A percentile compares a stretch with the other conserved stretches of the same genome.
Evolutionary conservation across 1,140 invertebrate species (phyloP).

Genomic region (Schlechtendalia chinensis): DNA sequence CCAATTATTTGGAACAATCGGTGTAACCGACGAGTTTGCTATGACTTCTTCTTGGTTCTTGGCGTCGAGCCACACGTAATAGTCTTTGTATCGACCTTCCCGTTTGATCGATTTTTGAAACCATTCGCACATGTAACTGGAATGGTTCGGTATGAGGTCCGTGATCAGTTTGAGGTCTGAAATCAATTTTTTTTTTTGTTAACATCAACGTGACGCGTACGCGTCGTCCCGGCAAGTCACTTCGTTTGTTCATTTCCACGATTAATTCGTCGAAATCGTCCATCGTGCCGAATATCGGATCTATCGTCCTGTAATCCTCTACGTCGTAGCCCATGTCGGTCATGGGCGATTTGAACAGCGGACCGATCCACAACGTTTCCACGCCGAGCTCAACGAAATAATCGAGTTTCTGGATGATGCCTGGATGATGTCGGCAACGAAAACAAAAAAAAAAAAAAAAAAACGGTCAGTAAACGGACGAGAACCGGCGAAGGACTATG

Average conservation of each 20-base stretch:
- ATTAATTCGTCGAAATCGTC: constrained; percentile 27
- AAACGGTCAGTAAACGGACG: no score
- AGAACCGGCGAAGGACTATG: no score
- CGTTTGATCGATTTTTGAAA: constrained; percentile 65
- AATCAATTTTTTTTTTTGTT: constrained; percentile 27
- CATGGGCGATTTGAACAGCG: constrained; percentile 58
- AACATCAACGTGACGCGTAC: neutral
- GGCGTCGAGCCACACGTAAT: constrained; percentile 70
- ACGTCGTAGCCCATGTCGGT: constrained; percentile 74
- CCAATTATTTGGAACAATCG: constrained; percentile 63
- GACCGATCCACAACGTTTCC: constrained; percentile 52
- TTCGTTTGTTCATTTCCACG: neutral
- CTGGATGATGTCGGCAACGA: neutral
- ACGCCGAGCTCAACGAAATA: constrained; percentile 68
- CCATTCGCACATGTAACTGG: constrained; percentile 74
- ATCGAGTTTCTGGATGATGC: constrained; percentile 60
- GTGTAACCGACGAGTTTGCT: neutral
- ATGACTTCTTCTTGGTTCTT: constrained; percentile 57
- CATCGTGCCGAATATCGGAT: constrained; percentile 38
- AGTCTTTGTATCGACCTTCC: constrained; percentile 66
- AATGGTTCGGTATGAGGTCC: constrained; percentile 84
- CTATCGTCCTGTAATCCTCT: constrained; percentile 64
- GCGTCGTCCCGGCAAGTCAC: no score
- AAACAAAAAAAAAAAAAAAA: no score
- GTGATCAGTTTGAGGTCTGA: constrained; percentile 73